phyloP scores from a whole-genome alignment of 2,113 vertebrate species.

The Chitala chitala region DNA sequence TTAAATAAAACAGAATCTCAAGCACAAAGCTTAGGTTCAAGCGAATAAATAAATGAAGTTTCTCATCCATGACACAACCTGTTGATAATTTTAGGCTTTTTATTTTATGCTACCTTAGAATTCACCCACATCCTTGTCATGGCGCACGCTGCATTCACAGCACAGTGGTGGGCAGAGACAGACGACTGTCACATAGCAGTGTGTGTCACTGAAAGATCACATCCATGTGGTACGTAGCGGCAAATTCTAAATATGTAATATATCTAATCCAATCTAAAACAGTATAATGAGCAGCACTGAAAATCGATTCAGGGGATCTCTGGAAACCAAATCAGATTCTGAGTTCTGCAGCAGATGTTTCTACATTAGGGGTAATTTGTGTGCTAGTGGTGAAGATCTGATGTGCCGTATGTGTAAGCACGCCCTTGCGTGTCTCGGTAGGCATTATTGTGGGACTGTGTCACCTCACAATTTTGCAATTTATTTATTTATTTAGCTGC shows the following conservation, averaged over 20 bases:
- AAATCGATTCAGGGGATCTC: not conserved
- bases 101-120: too few species aligned
- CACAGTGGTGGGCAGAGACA: too few species aligned
- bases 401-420: too few species aligned
- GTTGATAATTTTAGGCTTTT: too few species aligned
- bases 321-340: not conserved
- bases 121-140: too few species aligned
- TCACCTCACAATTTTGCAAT: not conserved
- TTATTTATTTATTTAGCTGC: not conserved
- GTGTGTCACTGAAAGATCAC: not conserved
- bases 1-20: too few species aligned
- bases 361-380: not conserved
- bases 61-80: too few species aligned
- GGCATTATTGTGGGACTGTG: too few species aligned
- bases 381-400: not conserved
- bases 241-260: not conserved
- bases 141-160: too few species aligned
- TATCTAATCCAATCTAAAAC: not conserved
- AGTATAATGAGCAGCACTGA: not conserved
- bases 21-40: too few species aligned
- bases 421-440: not conserved
- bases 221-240: not conserved
- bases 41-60: too few species aligned
- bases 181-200: too few species aligned
- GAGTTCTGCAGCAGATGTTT: not conserved